Percentiles rank a stretch among this genome's conserved stretches.
Evolutionary conservation across 2,113 vertebrate species (phyloP).

Genomic region (Chloebia gouldiae): DNA sequence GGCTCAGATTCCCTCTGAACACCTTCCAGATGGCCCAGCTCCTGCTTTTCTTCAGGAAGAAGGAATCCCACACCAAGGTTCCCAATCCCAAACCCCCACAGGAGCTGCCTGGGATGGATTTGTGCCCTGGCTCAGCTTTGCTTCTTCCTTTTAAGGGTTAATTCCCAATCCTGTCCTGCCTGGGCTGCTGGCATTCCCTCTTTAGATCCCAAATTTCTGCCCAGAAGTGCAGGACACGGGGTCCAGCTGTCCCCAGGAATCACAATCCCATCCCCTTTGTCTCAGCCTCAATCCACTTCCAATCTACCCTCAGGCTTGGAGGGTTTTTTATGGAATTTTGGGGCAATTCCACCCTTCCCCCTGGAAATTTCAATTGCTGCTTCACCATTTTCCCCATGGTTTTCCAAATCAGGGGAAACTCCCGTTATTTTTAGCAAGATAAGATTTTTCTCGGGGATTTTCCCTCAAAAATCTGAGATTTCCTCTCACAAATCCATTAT

Average conservation of each 20-base stretch:
- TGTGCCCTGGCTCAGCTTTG: background rate
- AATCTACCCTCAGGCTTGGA: accelerated
- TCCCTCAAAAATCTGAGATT: background rate
- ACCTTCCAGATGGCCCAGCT: accelerated
- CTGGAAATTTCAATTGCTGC: background rate
- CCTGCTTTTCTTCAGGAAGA: background rate
- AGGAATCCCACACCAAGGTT: background rate
- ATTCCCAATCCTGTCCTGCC: background rate
- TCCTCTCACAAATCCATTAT: background rate
- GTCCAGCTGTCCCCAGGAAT: background rate
- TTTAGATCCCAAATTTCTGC: background rate
- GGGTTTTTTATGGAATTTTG: background rate
- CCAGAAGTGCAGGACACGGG: background rate
- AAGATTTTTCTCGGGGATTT: background rate
- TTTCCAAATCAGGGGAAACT: background rate
- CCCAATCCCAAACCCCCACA: background rate
- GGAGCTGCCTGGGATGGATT: background rate
- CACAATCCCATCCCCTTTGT: background rate
- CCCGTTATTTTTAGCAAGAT: accelerated
- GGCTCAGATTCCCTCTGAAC: background rate
- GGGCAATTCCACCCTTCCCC: background rate
- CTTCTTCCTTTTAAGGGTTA: background rate
- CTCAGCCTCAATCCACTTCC: accelerated
- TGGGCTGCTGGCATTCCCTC: background rate
- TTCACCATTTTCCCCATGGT: accelerated